These are phyloP conservation scores for Malurus melanocephalus DNA, from an alignment of 2,113 vertebrate species.

Conservation along the genomic window DNA sequence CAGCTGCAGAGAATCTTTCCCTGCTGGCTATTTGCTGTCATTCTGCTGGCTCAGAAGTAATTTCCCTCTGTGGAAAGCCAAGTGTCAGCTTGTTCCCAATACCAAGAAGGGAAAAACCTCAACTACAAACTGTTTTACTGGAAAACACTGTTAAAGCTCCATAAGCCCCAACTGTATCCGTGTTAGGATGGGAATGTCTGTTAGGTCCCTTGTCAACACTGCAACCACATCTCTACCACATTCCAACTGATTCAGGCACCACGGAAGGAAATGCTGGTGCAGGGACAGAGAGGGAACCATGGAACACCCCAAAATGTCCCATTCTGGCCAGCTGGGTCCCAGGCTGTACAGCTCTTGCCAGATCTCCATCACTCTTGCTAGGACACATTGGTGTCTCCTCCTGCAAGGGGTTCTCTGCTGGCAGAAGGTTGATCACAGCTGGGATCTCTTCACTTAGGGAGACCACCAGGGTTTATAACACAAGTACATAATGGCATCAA, in stretches of 20 bases:
- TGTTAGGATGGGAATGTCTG: not conserved
- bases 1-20: not conserved
- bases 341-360: not conserved
- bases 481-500: not conserved
- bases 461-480: not conserved
- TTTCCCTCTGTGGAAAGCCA: not conserved
- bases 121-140: not conserved
- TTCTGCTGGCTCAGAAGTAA: not conserved
- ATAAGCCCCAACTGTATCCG: not conserved
- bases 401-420: not conserved
- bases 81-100: not conserved
- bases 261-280: not conserved
- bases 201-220: not conserved
- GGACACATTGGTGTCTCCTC: not conserved
- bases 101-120: not conserved
- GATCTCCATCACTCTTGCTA: not conserved
- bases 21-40: not conserved
- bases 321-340: rapidly evolving
- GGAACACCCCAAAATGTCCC: not conserved
- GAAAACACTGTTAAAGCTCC: not conserved
- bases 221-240: not conserved
- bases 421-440: not conserved
- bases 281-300: not conserved
- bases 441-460: not conserved
- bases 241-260: not conserved